Conservation (phyloP, 2,888 invertebrate species). For the Andrena minutula region DNA sequence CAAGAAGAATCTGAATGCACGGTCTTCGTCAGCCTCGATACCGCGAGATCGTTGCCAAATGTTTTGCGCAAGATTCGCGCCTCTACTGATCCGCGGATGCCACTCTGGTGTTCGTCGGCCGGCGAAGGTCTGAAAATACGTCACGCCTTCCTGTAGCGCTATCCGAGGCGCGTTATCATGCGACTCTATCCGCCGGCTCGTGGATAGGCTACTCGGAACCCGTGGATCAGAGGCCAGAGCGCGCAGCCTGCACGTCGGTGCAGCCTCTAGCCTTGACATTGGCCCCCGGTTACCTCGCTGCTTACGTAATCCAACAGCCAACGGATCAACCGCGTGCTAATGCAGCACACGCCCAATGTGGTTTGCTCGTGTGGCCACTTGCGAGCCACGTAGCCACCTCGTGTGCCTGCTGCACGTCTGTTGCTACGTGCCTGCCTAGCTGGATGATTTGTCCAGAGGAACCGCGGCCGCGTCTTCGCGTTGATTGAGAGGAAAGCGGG, state of each 20-base stretch:
- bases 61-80: constrained; percentile 33
- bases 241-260: constrained; percentile 12
- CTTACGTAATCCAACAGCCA: constrained; percentile 71
- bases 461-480: background rate
- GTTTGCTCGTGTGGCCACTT: constrained; percentile 47
- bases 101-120: background rate
- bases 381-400: constrained; percentile 2
- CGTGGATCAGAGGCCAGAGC: constrained; percentile 12
- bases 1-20: constrained; percentile 8
- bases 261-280: constrained; percentile 76
- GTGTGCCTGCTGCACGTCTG: constrained; percentile 14
- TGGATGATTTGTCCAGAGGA: too few species aligned
- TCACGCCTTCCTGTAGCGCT: constrained; percentile 1
- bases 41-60: constrained; percentile 28
- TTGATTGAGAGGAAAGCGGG: constrained; percentile 10
- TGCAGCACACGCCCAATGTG: constrained; percentile 68
- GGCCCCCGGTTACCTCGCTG: constrained; percentile 61
- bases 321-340: constrained; percentile 70
- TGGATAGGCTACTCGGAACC: background rate
- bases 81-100: background rate
- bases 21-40: background rate
- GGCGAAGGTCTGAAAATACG: background rate
- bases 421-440: background rate
- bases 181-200: background rate
- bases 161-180: constrained; percentile 9